Evolutionary conservation across 2,797 vertebrate genomes (phyloP), one percentile per base, ranked within the genome.

Genomic region (Gambusia yucatana): DNA sequence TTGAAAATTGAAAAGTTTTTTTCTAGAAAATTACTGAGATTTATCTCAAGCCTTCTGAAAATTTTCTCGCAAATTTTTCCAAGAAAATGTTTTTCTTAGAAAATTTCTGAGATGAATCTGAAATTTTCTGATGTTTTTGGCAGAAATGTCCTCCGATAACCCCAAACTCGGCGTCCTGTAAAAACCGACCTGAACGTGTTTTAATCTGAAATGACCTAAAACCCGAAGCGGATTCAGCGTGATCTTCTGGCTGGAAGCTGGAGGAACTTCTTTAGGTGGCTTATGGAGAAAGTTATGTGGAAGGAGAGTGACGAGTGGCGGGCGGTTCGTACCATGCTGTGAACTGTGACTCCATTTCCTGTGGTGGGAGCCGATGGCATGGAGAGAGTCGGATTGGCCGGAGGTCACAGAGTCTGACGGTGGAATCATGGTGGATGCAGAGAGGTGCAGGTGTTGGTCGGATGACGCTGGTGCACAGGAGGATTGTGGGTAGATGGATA

Each of bases 261-360:
- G 95, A 96, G 95, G 93, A 92, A 90, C 95, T 96, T 96, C 95
- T 95, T 96, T 95, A 94, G 16, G 94, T 94, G 90, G 94, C 86
- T 50, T 81, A 94, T 94, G 92, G 87, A 91, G 86, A 87, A 79
- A 92, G 90, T 86, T 91, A 92, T 93, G 91, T 92, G 89, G 90
- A 79, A 91, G 89, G 89, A 93, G 84, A 93, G 92, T 94, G 93
- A 92, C 84, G 86, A 79, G 88, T 92, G 93, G 90, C 93, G 92
- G 90, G 89, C 93, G 92, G 90, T 90, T 92, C 87, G 22, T 82
- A 91, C 92, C 91, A 95, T 95, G 95, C 91, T 91, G 94, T 93
- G 94, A 95, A 92, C 84, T 87, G 89, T 87, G 91, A 91, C 92
- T 94, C 90, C 87, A 77, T 92, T 91, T 93, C 91, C 92, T 41